Base-by-base conservation (phyloP, 1,140 invertebrate genomes). In the Diorhabda elongata region DNA sequence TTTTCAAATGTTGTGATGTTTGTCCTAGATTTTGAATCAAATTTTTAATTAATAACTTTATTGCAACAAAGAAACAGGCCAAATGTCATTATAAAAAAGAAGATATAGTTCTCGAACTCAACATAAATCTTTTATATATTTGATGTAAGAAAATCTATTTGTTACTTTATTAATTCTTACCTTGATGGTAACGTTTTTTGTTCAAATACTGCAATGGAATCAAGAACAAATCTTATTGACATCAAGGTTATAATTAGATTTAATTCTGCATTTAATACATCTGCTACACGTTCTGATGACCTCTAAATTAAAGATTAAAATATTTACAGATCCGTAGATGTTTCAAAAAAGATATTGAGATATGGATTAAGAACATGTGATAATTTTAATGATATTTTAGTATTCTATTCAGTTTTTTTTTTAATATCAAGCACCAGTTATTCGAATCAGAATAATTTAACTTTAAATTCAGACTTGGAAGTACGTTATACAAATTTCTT, bases 21-120 rank as follows among this genome's bases (percentile, higher is more conserved):
- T 58, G 57, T 5, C 76, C 9, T 11, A 58, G n/a, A n/a, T 11
- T 58, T 9, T 5, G 26, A 11, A 58, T 58, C n/a, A 11, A 58
- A 58, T 58, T 58, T 9, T n/a, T n/a, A 9, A 0, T 58, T 58
- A 3, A 58, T 58, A 2, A 58, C 26, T 58, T n/a, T 58, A 5
- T 58, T n/a, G 57, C n/a, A 58, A 58, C 26, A n/a, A 58, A 26
- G 26, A 26, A 26, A 26, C 26, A 26, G 26, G 26, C 26, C 7
- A 58, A n/a, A 58, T 9, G n/a, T 58, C 4, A 58, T 58, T 58
- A 11, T 26, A 9, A 11, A 26, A 58, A 58, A 11, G 4, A 9
- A 58, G 26, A 11, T 58, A 58, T 58, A 26, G 26, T 2, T 11
- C 6, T 11, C n/a, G 4, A 7, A 26, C n/a, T 58, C 26, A 11